Base-by-base conservation (phyloP, 2,113 vertebrate genomes). In the Chunga burmeisteri region DNA sequence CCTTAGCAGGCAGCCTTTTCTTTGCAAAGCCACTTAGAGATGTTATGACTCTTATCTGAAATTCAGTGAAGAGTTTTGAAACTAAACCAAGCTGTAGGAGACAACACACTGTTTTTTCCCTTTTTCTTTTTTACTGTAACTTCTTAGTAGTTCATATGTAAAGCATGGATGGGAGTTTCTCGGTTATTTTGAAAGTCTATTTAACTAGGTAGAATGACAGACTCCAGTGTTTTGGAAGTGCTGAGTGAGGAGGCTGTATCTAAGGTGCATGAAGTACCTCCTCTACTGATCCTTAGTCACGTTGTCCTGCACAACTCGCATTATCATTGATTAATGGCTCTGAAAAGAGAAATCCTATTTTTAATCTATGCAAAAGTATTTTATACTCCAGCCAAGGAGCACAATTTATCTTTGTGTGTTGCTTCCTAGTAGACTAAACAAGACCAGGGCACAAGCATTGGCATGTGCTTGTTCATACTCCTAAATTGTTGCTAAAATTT, bases 271-370 rank as follows among this genome's bases (percentile, higher is more conserved):
- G 9, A 58, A 85, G 84, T 81, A 59, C 80, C 68, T 89, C 26
- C 18, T 59, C 29, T 74, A 2, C 83, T 68, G 61, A 42, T 49
- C 91, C 67, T 52, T 1, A 56, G 61, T n/a, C 65, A n/a, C 49
- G 22, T 32, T 92, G 67, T 88, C 81, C 77, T 52, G 83, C n/a
- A 23, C 73, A 36, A 0, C 58, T 95, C 61, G 0, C 53, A 32
- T 62, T 58, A 85, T 70, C 65, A 49, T 53, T 79, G 93, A 90
- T 90, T 63, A 80, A 94, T 86, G 74, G 30, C 87, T 65, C 90
- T 90, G 90, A 42, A 96, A 86, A 40, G 79, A 50, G 16, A 66
- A 86, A 86, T 80, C 32, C 88, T 96, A 58, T 94, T 96, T 94
- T 95, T 94, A 94, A 74, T 73, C 72, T n/a, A 4, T 78, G 83